phyloP scores from a whole-genome alignment of 92 coral and sea anemone species.

The Diadumene lineata region DNA sequence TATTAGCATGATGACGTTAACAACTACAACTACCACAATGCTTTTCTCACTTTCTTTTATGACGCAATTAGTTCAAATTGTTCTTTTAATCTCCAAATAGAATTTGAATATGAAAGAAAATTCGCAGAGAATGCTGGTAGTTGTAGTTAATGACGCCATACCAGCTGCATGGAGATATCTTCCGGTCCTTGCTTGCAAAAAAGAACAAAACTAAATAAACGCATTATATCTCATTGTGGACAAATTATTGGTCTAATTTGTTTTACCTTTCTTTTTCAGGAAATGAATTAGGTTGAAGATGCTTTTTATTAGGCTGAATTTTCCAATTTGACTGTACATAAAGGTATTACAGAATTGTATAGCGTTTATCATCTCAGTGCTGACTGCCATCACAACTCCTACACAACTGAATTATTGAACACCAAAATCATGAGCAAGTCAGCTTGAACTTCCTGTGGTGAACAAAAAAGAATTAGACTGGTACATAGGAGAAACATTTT shows the following conservation, averaged over 20 bases:
- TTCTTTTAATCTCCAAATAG: no score
- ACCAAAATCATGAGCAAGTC: not conserved
- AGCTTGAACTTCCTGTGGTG: conserved; percentile 6
- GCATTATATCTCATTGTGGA: not conserved
- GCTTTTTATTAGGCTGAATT: conserved; percentile 18
- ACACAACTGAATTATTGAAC: not conserved
- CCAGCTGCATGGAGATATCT: no score
- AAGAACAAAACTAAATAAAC: not conserved
- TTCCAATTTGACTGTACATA: conserved; percentile 40
- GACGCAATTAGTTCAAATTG: no score
- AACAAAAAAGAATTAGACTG: not conserved
- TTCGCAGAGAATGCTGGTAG: no score
- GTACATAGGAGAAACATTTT: conserved; percentile 4
- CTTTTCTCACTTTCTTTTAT: no score
- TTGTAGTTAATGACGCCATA: no score
- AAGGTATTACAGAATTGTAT: not conserved
- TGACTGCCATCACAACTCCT: not conserved
- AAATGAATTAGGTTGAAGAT: conserved; percentile 13
- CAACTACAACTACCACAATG: no score
- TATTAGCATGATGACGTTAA: no score
- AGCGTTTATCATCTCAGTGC: not conserved
- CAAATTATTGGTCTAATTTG: no score
- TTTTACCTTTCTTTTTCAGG: conserved; percentile 28
- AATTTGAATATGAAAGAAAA: no score
- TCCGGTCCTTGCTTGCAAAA: no score